Conservation (phyloP, 1,140 invertebrate species). For the Tetragonula clypearis region DNA sequence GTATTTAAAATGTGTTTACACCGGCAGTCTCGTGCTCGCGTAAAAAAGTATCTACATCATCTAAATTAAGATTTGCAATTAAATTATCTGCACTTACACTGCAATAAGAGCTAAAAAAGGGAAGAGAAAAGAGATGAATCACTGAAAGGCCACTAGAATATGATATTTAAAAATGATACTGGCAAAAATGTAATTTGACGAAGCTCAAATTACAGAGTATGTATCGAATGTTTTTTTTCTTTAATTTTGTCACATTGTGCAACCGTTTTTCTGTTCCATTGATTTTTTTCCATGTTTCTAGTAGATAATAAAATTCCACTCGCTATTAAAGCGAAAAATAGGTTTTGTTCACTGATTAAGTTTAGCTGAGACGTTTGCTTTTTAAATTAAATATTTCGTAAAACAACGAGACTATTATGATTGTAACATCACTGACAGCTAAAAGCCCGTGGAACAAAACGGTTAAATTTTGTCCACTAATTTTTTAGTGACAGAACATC, state of each 20-base stretch:
- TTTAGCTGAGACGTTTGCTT: conserved; percentile 43
- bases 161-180: conserved; percentile 48
- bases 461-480: conserved; percentile 35
- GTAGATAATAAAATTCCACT: not conserved
- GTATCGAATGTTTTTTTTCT: conserved; percentile 9
- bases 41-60: conserved; percentile 60
- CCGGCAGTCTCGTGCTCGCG: conserved; percentile 51
- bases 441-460: conserved; percentile 71
- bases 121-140: conserved; percentile 50
- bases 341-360: conserved; percentile 49
- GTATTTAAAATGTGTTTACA: conserved; percentile 49
- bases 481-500: conserved; percentile 19
- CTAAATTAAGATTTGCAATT: conserved; percentile 62
- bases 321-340: conserved; percentile 52
- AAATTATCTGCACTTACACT: conserved; percentile 59
- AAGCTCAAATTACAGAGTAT: conserved; percentile 39
- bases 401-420: conserved; percentile 61
- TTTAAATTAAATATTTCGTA: conserved; percentile 52
- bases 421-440: conserved; percentile 59
- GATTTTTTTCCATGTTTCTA: not conserved
- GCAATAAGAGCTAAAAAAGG: conserved; percentile 31
- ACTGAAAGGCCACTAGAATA: conserved; percentile 51
- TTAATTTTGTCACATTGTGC: conserved; percentile 27
- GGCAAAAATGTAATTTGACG: conserved; percentile 38
- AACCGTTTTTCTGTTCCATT: conserved; percentile 47